A percentile compares a stretch with the other conserved stretches of the same genome.
phyloP scores from a whole-genome alignment of 2,113 vertebrate species.

The Condylura cristata region DNA sequence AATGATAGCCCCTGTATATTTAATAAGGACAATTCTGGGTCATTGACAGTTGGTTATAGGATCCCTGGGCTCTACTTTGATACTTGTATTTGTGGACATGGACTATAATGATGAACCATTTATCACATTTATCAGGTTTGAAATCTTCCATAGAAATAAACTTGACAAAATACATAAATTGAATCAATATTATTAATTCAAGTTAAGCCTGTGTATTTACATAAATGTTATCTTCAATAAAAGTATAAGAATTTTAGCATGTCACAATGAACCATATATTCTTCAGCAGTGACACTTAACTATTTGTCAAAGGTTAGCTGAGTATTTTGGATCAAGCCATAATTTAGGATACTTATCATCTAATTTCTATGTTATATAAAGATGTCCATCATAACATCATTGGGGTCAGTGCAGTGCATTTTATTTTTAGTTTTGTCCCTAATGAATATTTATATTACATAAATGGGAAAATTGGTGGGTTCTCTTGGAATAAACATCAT shows the following conservation, averaged over 20 bases:
- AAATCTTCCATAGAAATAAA: neutral
- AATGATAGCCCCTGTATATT: neutral
- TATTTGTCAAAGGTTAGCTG: neutral
- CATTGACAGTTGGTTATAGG: neutral
- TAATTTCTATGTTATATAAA: neutral
- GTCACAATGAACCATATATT: neutral
- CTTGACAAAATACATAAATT: neutral
- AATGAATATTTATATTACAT: slow-evolving; percentile 81
- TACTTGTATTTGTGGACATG: neutral
- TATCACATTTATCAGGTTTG: neutral
- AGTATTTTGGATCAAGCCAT: neutral
- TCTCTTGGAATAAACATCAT: slow-evolving; percentile 82
- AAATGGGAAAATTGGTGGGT: slow-evolving; percentile 75
- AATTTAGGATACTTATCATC: neutral
- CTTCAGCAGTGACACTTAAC: neutral
- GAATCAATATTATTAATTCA: neutral
- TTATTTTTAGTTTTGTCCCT: slow-evolving; percentile 66
- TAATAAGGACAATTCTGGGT: neutral
- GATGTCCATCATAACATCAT: neutral
- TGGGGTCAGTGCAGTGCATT: slow-evolving; percentile 42
- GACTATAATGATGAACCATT: neutral
- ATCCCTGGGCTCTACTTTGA: neutral
- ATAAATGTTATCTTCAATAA: slow-evolving; percentile 15
- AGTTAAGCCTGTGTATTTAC: neutral
- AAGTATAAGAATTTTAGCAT: neutral